phyloP scores from a whole-genome alignment of 2,797 vertebrate species.

The Sebastes flavidus region DNA sequence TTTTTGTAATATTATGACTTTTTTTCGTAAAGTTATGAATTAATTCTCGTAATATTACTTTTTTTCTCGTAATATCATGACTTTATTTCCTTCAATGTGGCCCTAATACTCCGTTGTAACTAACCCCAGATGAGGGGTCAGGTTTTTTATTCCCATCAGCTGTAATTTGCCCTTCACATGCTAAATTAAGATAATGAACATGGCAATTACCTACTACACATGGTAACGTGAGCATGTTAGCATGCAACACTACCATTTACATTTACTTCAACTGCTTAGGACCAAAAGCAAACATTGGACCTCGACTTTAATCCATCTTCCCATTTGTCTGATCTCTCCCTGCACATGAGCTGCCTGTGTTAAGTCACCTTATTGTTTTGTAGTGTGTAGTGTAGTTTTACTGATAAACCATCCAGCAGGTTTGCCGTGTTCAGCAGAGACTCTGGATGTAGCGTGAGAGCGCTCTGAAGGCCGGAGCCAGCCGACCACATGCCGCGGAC shows the following conservation, averaged over 20 bases:
- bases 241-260: neutral
- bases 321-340: neutral
- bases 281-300: neutral
- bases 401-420: neutral
- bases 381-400: neutral
- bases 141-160: too few species aligned
- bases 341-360: neutral
- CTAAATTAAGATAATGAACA: neutral
- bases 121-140: too few species aligned
- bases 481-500: conserved; percentile 23
- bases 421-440: conserved; percentile 28
- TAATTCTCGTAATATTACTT: too few species aligned
- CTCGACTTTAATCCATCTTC: neutral
- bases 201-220: too few species aligned
- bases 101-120: too few species aligned
- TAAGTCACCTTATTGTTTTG: neutral
- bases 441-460: conserved; percentile 24
- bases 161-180: neutral
- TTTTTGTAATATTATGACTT: too few species aligned
- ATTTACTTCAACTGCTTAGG: neutral
- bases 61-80: too few species aligned
- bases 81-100: too few species aligned
- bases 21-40: too few species aligned
- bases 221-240: neutral
- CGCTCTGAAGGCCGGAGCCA: conserved; percentile 5